phyloP scores from a whole-genome alignment of 2,113 vertebrate genomes.

The Cyanoderma ruficeps region DNA sequence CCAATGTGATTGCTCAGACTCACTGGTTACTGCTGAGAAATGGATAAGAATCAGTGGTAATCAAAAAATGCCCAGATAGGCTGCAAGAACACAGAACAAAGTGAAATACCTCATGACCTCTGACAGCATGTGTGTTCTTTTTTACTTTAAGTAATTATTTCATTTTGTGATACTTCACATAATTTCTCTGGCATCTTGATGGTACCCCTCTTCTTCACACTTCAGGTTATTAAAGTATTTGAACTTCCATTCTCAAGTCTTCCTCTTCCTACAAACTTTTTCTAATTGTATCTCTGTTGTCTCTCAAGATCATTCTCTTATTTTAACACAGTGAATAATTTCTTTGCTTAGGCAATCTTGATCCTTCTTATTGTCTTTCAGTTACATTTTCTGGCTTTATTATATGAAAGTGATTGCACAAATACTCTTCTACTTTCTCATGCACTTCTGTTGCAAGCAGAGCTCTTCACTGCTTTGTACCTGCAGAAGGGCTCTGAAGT shows the following conservation, averaged over 20 bases:
- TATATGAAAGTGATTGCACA: neutral
- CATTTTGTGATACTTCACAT: neutral
- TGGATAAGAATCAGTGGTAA: neutral
- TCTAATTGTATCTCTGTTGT: neutral
- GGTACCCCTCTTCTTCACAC: neutral
- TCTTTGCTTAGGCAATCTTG: neutral
- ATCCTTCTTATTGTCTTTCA: neutral
- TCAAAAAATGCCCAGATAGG: neutral
- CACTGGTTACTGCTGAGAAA: neutral
- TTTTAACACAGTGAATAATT: neutral
- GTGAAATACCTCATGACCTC: neutral
- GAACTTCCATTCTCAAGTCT: neutral
- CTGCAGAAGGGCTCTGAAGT: neutral
- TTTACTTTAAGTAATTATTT: neutral
- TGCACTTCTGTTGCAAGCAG: neutral
- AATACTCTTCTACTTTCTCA: neutral
- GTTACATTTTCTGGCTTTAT: neutral
- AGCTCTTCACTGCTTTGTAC: neutral
- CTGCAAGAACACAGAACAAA: neutral
- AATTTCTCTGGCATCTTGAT: neutral
- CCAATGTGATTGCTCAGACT: neutral
- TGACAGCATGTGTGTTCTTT: neutral
- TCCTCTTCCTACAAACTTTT: neutral
- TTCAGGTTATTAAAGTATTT: neutral
- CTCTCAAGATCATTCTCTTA: neutral